phyloP scores from a whole-genome alignment of 2,888 invertebrate species.

The Adelphocoris suturalis region DNA sequence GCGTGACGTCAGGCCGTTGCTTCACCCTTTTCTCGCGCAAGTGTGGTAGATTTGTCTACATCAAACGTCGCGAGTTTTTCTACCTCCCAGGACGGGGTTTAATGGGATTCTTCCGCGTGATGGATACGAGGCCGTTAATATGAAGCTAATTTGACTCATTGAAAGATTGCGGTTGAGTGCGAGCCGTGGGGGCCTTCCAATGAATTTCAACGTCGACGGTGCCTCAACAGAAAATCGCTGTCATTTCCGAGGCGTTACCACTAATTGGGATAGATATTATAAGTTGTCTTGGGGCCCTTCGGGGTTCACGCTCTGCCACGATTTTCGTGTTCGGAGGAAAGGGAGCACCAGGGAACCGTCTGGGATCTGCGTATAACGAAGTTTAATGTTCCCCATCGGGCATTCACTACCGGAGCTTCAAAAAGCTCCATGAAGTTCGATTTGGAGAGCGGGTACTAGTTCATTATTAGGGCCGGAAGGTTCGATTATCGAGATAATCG shows the following conservation, averaged over 20 bases:
- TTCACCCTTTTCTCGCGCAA: constrained; percentile 62
- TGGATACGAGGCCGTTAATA: constrained; percentile 67
- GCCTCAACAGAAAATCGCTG: constrained; percentile 54
- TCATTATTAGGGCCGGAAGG: no score
- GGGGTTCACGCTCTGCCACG: neutral
- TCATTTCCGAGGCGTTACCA: constrained; percentile 63
- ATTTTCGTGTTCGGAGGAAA: constrained; percentile 16
- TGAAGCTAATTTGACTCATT: constrained; percentile 70
- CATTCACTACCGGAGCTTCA: neutral
- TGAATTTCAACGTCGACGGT: constrained; percentile 54
- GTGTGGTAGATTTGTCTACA: constrained; percentile 66
- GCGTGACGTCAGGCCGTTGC: constrained; percentile 60
- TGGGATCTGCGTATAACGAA: neutral
- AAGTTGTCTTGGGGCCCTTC: constrained; percentile 8
- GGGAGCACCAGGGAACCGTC: neutral
- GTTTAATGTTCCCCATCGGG: neutral
- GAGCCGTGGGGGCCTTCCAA: constrained; percentile 40
- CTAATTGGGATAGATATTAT: constrained; percentile 54
- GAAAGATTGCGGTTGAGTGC: constrained; percentile 60
- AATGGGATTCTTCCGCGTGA: constrained; percentile 61
- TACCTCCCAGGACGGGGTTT: constrained; percentile 66
- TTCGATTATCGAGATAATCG: no score
- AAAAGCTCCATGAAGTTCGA: no score
- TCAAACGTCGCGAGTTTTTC: constrained; percentile 64
- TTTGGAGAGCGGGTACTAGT: no score